A percentile compares a stretch with the other conserved stretches of the same genome.
These are phyloP conservation scores for Siniperca obscura DNA, from an alignment of 2,797 vertebrate genomes.

Conservation along the genomic window DNA sequence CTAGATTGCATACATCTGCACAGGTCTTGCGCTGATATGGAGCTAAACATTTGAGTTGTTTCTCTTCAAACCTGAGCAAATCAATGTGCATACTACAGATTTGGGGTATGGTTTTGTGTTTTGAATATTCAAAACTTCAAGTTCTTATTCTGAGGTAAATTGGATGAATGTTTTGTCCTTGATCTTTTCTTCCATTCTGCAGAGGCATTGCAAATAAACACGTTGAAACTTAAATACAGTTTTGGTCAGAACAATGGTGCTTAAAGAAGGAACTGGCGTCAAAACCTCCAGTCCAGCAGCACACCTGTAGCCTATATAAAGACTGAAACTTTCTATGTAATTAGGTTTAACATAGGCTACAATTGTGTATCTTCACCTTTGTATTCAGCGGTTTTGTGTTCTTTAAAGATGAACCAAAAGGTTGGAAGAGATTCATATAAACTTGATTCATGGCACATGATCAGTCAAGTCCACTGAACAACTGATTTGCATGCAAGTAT, in stretches of 20 bases:
- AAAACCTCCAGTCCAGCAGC: constrained; percentile 33
- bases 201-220: constrained; percentile 43
- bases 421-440: constrained; percentile 41
- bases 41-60: constrained; percentile 31
- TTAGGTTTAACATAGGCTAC: constrained; percentile 56
- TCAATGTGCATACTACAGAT: neutral
- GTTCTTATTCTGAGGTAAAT: constrained; percentile 11
- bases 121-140: constrained; percentile 2
- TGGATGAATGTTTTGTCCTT: constrained; percentile 12
- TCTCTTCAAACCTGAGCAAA: constrained; percentile 1
- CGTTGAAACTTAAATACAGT: constrained; percentile 54
- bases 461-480: constrained; percentile 10
- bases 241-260: constrained; percentile 56
- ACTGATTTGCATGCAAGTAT: neutral
- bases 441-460: constrained; percentile 22
- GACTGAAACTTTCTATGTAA: constrained; percentile 52
- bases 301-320: constrained; percentile 66
- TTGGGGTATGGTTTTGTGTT: neutral
- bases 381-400: constrained; percentile 49
- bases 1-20: constrained; percentile 13
- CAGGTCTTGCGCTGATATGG: constrained; percentile 4
- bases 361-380: constrained; percentile 60
- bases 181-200: constrained; percentile 32
- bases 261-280: constrained; percentile 36
- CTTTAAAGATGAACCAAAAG: constrained; percentile 35